Conservation (phyloP, 2,113 vertebrate species). For the Serinus canaria region DNA sequence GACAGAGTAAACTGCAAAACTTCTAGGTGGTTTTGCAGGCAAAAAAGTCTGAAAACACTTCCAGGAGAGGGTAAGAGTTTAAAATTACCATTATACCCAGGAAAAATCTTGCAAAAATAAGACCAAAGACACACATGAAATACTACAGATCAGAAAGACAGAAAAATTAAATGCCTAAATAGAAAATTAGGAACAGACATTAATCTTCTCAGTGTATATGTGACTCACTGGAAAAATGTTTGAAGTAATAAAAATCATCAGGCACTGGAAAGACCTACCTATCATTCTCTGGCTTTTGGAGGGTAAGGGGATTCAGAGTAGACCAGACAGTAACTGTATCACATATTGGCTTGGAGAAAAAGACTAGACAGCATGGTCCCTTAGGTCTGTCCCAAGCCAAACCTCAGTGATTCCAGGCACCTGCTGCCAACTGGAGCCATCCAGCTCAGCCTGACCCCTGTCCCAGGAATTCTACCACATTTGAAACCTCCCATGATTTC, state of each 20-base stretch:
- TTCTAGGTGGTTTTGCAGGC: neutral
- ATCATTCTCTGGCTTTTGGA: neutral
- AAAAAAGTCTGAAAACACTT: neutral
- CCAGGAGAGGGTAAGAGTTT: neutral
- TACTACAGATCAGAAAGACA: neutral
- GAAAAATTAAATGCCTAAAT: neutral
- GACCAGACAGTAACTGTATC: neutral
- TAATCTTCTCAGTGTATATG: neutral
- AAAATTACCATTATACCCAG: neutral
- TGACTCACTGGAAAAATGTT: neutral
- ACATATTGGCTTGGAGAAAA: neutral
- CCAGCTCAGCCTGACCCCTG: neutral
- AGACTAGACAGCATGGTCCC: neutral
- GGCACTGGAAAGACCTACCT: neutral
- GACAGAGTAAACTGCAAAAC: neutral
- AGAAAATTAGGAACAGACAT: neutral
- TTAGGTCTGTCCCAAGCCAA: neutral
- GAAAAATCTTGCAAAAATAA: neutral
- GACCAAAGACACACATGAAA: neutral
- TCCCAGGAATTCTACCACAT: neutral
- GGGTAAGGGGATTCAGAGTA: neutral
- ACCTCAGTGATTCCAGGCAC: neutral
- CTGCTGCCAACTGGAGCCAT: neutral
- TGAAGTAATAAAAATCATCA: neutral
- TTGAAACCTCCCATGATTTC: neutral